phyloP scores from a whole-genome alignment of 1,140 invertebrate genomes.

The Pogonus chalceus region DNA sequence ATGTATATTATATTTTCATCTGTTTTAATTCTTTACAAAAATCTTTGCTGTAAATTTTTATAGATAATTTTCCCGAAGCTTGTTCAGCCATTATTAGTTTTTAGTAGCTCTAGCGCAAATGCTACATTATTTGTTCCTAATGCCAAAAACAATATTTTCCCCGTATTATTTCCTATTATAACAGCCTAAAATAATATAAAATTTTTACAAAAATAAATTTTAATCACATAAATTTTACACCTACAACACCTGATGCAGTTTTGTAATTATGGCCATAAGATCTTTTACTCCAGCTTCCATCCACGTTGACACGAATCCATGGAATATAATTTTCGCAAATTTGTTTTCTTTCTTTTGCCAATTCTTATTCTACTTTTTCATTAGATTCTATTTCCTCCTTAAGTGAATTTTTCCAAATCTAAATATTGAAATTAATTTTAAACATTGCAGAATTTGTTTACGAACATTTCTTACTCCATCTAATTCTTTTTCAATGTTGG shows the following conservation, averaged over 20 bases:
- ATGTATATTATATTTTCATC: background rate
- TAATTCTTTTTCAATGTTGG: background rate
- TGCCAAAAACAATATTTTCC: no score
- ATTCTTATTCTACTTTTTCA: constrained; percentile 4
- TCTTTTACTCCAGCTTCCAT: constrained; percentile 29
- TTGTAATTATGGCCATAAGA: constrained; percentile 26
- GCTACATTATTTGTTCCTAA: no score
- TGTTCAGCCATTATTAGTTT: no score
- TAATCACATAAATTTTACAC: no score
- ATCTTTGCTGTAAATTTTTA: background rate
- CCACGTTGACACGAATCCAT: constrained; percentile 27
- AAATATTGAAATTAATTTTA: background rate
- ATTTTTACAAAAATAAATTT: no score
- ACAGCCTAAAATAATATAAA: no score
- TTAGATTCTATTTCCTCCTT: background rate
- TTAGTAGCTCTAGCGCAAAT: no score
- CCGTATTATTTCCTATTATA: no score
- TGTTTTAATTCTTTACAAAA: background rate
- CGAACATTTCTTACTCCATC: background rate
- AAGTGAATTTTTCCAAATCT: background rate
- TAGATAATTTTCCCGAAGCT: constrained; percentile 15
- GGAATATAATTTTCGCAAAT: constrained; percentile 27
- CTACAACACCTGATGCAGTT: constrained; percentile 24
- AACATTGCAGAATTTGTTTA: background rate
- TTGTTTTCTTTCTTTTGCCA: constrained; percentile 16